Base-by-base conservation (phyloP, 2,113 vertebrate genomes). In the Camelus dromedarius region DNA sequence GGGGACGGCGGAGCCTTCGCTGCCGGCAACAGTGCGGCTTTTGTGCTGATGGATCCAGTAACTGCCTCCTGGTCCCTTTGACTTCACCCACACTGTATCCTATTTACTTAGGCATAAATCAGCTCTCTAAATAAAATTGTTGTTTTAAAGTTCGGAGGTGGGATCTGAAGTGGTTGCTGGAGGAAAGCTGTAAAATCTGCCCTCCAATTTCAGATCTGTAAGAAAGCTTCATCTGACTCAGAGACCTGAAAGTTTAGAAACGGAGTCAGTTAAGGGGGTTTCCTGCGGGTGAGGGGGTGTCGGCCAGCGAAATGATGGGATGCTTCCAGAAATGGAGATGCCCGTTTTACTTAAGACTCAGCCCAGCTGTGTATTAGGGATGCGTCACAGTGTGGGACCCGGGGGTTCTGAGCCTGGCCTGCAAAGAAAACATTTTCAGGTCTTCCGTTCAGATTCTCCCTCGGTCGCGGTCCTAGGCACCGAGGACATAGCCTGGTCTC, bases 1-100 rank as follows among this genome's bases (percentile, higher is more conserved):
- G 98, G 99, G 99, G 99, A 99, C 93, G 98, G 99, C 98, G 98
- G 98, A 98, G 99, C 98, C 98, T 99, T 98, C 94, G 97, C 99
- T 98, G 98, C 98, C 98, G 97, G 98, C 98, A 99, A 99, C 99
- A 99, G 99, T 99, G 99, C 97, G 54, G 97, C 99, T 99, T 99
- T 99, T 99, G 99, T 99, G 98, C 97, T 98, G 96, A 98, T 98
- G 99, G 98, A 99, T 99, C 99, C 99, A 99, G 99, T 99, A 99
- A 99, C 99, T 98, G 99, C 97, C 98, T 99, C 98, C 98, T 98
- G 98, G 99, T 99, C 99, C 98, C 97, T 98, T 98, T 98, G 97
- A 98, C 98, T 98, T 98, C 98, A 98, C 98, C 99, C 98, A 98
- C 98, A 98, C 98, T 98, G 98, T 98, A 98, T 98, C 98, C 98